A percentile compares a stretch with the other conserved stretches of the same genome.
Evolutionary conservation across 37 sponge, comb jelly and placozoan genomes (phyloP).

Genomic region (Chondrosia reniformis): DNA sequence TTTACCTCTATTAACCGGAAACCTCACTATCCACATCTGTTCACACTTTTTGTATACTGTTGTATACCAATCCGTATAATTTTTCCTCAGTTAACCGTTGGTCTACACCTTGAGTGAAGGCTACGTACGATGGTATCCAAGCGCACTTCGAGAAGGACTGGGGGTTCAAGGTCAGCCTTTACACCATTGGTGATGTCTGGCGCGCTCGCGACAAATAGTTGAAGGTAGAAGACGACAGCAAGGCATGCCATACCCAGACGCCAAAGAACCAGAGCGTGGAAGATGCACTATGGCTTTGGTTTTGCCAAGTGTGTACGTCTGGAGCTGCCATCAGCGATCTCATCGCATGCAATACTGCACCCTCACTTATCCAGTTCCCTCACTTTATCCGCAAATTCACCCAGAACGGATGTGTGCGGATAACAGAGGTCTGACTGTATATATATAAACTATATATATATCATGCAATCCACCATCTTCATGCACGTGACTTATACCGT

Average conservation of each 20-base stretch:
- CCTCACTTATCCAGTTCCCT: too few species aligned
- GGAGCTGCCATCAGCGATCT: neutral
- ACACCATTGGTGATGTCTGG: constrained; percentile 17
- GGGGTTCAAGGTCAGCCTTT: neutral
- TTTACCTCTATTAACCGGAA: constrained; percentile 22
- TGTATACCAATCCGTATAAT: constrained; percentile 18
- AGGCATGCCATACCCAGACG: neutral
- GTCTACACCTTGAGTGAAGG: neutral
- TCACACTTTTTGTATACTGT: constrained; percentile 20
- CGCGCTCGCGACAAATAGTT: neutral
- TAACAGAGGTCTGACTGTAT: too few species aligned
- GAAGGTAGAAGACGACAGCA: constrained; percentile 17
- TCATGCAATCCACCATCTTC: too few species aligned
- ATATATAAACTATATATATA: too few species aligned
- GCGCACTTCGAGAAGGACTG: constrained; percentile 23
- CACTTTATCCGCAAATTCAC: too few species aligned
- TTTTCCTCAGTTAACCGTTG: constrained; percentile 8
- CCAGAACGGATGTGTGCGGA: too few species aligned
- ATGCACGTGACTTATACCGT: too few species aligned
- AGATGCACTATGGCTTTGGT: constrained; percentile 17
- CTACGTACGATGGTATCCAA: constrained; percentile 13
- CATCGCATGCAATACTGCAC: too few species aligned
- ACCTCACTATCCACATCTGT: constrained; percentile 19
- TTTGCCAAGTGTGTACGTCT: neutral
- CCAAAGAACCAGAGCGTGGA: constrained; percentile 7